phyloP scores from a whole-genome alignment of 2,797 vertebrate genomes.

The Garrulus glandarius region DNA sequence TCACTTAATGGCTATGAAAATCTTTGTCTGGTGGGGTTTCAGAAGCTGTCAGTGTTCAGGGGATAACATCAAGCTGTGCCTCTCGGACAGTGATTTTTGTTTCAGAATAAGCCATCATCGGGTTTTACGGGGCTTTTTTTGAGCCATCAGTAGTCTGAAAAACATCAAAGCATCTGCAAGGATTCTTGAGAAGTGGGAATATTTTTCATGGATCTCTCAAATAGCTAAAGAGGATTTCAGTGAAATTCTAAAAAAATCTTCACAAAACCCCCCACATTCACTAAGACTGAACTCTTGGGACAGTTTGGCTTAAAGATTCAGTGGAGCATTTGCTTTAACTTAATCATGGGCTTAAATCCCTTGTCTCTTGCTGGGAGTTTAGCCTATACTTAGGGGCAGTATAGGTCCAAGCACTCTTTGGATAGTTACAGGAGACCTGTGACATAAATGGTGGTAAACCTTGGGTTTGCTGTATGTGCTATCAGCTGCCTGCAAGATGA shows the following conservation, averaged over 20 bases:
- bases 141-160: not conserved
- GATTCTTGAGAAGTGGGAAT: not conserved
- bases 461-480: not conserved
- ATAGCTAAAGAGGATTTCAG: conserved; percentile 10
- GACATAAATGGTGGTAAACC: not conserved
- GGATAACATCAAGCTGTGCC: conserved; percentile 10
- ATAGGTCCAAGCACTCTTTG: not conserved
- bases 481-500: not conserved
- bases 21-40: not conserved
- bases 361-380: not conserved
- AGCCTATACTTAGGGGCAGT: not conserved
- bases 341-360: not conserved
- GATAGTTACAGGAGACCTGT: not conserved
- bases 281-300: not conserved
- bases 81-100: not conserved
- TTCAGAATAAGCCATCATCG: not conserved
- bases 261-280: not conserved
- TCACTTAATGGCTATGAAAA: conserved; percentile 7
- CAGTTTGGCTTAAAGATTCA: not conserved
- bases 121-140: not conserved
- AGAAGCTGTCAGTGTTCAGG: not conserved
- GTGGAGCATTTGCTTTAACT: not conserved
- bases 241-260: not conserved
- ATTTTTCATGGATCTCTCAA: not conserved
- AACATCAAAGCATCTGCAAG: conserved; percentile 25